These are phyloP conservation scores for Drosophila colorata DNA, from an alignment of 2,888 invertebrate species.

Conservation along the genomic window DNA sequence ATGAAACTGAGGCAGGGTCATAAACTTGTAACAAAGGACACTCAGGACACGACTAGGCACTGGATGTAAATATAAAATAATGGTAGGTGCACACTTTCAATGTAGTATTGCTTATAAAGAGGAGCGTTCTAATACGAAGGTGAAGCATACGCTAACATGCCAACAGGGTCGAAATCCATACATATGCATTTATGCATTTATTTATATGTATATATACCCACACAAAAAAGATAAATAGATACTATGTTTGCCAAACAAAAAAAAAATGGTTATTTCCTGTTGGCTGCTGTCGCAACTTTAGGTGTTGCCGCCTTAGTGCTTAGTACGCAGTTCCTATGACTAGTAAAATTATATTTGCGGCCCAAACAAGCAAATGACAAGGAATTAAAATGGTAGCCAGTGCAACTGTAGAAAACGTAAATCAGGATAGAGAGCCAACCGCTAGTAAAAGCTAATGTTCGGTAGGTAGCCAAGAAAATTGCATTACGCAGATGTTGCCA, in stretches of 20 bases:
- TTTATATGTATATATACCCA: neutral
- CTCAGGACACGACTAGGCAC: slow-evolving; percentile 33
- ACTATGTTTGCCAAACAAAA: neutral
- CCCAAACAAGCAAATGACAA: slow-evolving; percentile 31
- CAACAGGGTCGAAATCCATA: neutral
- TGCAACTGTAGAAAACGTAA: slow-evolving; percentile 36
- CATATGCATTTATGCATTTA: neutral
- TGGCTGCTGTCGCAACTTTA: slow-evolving; percentile 22
- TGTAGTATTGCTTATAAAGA: neutral
- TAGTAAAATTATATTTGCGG: slow-evolving; percentile 41
- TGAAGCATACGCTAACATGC: slow-evolving; percentile 21
- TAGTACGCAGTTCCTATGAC: slow-evolving; percentile 27
- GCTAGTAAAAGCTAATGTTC: slow-evolving; percentile 51
- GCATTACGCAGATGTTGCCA: slow-evolving; percentile 80
- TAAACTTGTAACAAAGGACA: slow-evolving; percentile 55
- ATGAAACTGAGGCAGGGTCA: slow-evolving; percentile 48
- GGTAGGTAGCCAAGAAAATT: slow-evolving; percentile 66
- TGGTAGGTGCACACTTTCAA: slow-evolving; percentile 9
- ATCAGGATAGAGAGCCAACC: slow-evolving; percentile 34
- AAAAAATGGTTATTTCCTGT: too few relatives aligned
- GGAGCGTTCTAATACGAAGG: neutral
- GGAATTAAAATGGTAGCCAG: slow-evolving; percentile 46
- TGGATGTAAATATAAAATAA: slow-evolving; percentile 24
- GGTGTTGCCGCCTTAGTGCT: slow-evolving; percentile 42
- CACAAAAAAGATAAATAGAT: neutral